These are phyloP conservation scores for Cercocebus atys DNA, from an alignment of 2,113 vertebrate species.

Conservation along the genomic window DNA sequence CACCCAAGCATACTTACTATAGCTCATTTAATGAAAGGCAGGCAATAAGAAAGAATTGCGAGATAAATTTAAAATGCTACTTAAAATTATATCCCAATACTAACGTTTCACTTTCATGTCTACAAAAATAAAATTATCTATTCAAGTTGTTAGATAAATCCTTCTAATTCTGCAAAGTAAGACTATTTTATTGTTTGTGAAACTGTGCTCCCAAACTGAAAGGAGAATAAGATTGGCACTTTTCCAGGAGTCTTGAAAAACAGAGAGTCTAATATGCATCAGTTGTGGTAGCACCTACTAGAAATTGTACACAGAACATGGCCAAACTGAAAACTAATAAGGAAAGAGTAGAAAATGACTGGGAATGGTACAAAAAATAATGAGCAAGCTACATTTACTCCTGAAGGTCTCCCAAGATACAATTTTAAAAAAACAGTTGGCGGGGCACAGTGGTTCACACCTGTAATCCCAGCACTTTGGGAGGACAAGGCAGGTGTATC, in stretches of 20 bases:
- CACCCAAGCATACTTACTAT: background rate
- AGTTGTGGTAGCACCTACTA: constrained; percentile 55
- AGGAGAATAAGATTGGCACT: constrained; percentile 1
- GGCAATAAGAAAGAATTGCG: constrained; percentile 30
- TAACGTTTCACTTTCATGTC: constrained; percentile 40
- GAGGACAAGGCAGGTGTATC: too few species aligned
- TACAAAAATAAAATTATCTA: constrained; percentile 55
- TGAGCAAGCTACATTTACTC: background rate
- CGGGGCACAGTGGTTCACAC: too few species aligned
- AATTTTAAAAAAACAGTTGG: background rate
- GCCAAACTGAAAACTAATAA: constrained; percentile 63
- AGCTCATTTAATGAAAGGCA: constrained; percentile 21
- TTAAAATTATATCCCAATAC: constrained; percentile 56
- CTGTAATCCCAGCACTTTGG: too few species aligned
- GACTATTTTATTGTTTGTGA: constrained; percentile 55
- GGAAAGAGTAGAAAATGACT: background rate
- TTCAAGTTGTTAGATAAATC: constrained; percentile 48
- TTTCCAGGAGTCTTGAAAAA: constrained; percentile 40
- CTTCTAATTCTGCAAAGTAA: constrained; percentile 56
- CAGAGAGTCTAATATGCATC: background rate
- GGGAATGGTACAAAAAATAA: constrained; percentile 10
- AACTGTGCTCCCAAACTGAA: constrained; percentile 32
- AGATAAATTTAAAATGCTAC: constrained; percentile 45
- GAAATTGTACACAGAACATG: constrained; percentile 38
- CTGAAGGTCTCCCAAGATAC: background rate